These are phyloP conservation scores for Sarcophilus harrisii DNA, from an alignment of 2,797 vertebrate genomes.

Conservation along the genomic window DNA sequence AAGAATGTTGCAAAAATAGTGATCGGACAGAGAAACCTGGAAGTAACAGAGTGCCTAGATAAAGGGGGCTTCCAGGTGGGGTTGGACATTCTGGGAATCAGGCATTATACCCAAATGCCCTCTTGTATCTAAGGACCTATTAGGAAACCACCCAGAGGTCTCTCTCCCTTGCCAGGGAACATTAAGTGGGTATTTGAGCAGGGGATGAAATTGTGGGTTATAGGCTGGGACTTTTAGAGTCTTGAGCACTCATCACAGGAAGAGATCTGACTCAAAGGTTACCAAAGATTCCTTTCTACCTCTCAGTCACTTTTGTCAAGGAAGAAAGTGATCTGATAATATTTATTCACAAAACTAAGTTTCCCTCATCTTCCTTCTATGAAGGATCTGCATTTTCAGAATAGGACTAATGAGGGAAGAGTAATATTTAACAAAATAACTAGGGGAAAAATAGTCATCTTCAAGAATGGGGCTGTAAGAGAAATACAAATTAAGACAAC, in stretches of 20 bases:
- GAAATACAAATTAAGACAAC: too few relatives aligned
- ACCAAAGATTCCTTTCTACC: neutral
- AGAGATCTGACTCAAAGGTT: neutral
- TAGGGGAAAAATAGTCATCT: neutral
- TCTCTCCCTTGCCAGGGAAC: neutral
- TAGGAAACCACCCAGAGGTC: neutral
- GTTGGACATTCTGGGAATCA: neutral
- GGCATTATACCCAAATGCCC: neutral
- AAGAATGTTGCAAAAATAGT: neutral
- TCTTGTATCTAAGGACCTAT: neutral
- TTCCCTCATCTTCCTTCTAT: neutral
- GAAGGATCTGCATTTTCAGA: neutral
- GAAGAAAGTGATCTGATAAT: neutral
- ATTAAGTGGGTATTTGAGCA: neutral
- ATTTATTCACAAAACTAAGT: neutral
- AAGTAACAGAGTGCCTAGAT: neutral
- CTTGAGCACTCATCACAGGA: neutral
- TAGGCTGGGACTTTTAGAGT: neutral
- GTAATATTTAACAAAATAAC: neutral
- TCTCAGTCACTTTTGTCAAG: neutral
- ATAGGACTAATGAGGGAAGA: neutral
- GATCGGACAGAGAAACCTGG: neutral
- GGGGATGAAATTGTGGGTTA: neutral
- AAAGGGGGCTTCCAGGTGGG: neutral
- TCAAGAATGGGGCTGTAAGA: neutral